These are phyloP conservation scores for Ophion ventricosus DNA, from an alignment of 2,888 invertebrate species.

Conservation along the genomic window DNA sequence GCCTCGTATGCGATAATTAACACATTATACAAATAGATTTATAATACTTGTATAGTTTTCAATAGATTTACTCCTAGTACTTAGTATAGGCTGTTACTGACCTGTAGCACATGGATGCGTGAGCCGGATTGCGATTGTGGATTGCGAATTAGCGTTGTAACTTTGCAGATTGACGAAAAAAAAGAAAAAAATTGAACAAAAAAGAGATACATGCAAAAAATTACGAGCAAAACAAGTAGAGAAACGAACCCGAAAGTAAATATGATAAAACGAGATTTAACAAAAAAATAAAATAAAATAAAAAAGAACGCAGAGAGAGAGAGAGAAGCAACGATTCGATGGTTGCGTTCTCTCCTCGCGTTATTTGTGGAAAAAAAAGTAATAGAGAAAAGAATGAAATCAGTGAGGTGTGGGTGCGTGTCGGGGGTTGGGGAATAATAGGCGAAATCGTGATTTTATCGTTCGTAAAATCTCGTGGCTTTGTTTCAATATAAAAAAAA, in stretches of 20 bases:
- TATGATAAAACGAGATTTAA: slow-evolving; percentile 41
- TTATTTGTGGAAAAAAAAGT: slow-evolving; percentile 55
- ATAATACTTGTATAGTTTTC: slow-evolving; percentile 36
- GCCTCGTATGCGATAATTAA: slow-evolving; percentile 29
- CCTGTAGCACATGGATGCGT: slow-evolving; percentile 84
- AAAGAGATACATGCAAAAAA: slow-evolving; percentile 59
- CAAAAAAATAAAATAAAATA: slow-evolving; percentile 33
- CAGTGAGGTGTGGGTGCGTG: slow-evolving; percentile 81
- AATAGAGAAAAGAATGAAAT: slow-evolving; percentile 57
- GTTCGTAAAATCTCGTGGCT: slow-evolving; percentile 61
- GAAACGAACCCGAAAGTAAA: slow-evolving; percentile 56
- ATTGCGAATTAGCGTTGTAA: slow-evolving; percentile 77
- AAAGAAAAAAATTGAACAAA: slow-evolving; percentile 62
- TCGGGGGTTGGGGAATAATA: slow-evolving; percentile 72
- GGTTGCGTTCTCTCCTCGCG: slow-evolving; percentile 56
- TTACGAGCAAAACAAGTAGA: slow-evolving; percentile 60
- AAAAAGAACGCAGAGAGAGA: slow-evolving; percentile 39
- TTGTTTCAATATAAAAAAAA: slow-evolving; percentile 17
- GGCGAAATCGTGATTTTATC: slow-evolving; percentile 63
- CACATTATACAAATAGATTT: slow-evolving; percentile 28
- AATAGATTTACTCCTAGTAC: slow-evolving; percentile 71
- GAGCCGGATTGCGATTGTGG: slow-evolving; percentile 80
- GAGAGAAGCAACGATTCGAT: slow-evolving; percentile 48
- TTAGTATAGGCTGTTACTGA: slow-evolving; percentile 81
- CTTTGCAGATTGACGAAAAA: slow-evolving; percentile 68